Evolutionary conservation across 2,888 invertebrate genomes (phyloP).

Genomic region (Diarsia dahlii): DNA sequence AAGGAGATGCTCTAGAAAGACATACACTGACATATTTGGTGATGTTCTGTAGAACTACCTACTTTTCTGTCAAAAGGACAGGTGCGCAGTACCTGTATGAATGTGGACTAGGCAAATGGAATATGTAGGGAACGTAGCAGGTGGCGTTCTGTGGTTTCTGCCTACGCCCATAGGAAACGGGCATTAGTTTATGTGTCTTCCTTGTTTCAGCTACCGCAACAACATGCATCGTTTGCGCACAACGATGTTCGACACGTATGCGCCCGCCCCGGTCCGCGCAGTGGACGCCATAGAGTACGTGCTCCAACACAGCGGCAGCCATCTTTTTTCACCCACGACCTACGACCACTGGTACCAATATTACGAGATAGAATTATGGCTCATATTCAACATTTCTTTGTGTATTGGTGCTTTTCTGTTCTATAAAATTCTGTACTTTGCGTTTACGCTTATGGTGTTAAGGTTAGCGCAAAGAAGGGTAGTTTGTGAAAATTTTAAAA

Average conservation of each 20-base stretch:
- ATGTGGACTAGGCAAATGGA: too few relatives aligned
- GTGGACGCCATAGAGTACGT: conserved; percentile 48
- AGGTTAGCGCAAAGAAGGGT: conserved; percentile 4
- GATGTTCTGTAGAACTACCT: too few relatives aligned
- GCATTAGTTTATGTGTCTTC: neutral
- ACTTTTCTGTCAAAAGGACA: too few relatives aligned
- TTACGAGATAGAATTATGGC: conserved; percentile 38
- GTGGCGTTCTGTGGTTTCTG: too few relatives aligned
- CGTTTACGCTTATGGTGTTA: conserved; percentile 10
- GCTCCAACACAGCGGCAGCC: conserved; percentile 24
- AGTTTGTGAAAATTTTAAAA: conserved; percentile 11
- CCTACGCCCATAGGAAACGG: too few relatives aligned
- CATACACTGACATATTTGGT: too few relatives aligned
- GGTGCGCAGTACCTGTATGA: too few relatives aligned
- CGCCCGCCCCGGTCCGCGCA: conserved; percentile 37
- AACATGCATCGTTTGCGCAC: conserved; percentile 36
- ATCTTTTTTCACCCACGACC: conserved; percentile 30
- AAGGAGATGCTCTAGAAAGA: too few relatives aligned
- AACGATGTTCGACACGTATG: conserved; percentile 27
- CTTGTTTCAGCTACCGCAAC: conserved; percentile 28
- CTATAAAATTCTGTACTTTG: conserved; percentile 26
- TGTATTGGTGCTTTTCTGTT: conserved; percentile 13
- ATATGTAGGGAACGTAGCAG: too few relatives aligned
- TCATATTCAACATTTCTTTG: conserved; percentile 11
- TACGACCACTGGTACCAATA: conserved; percentile 32